These are phyloP conservation scores for Macrotis lagotis DNA, from an alignment of 2,113 vertebrate genomes.

Conservation along the genomic window DNA sequence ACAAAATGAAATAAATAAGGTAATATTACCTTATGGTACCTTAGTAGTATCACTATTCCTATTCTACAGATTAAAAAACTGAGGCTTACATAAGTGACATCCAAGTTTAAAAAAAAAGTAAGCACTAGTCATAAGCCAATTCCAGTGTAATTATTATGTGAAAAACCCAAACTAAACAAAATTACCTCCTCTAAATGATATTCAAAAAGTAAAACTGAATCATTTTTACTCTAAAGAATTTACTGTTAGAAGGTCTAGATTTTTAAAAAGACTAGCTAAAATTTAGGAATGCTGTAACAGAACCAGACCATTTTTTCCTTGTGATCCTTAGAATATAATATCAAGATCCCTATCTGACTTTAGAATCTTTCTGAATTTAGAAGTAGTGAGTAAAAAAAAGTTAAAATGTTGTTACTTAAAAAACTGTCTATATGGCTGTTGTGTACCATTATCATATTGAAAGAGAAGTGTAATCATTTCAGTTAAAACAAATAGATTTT, in stretches of 20 bases:
- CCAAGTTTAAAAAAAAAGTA: not conserved
- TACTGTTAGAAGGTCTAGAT: slow-evolving; percentile 6
- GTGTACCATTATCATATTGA: slow-evolving; percentile 20
- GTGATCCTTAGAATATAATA: slow-evolving; percentile 36
- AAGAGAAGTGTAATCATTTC: slow-evolving; percentile 36
- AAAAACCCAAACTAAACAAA: slow-evolving; percentile 21
- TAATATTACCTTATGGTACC: not conserved
- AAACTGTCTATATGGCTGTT: slow-evolving; percentile 28
- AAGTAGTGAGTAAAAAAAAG: not conserved
- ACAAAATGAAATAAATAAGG: not conserved
- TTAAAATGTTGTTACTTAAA: slow-evolving; percentile 50
- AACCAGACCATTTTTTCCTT: not conserved
- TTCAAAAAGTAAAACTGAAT: not conserved
- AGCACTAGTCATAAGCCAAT: slow-evolving; percentile 14
- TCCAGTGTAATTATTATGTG: slow-evolving; percentile 28
- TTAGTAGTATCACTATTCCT: not conserved
- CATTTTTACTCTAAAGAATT: slow-evolving; percentile 35
- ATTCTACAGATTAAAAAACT: not conserved
- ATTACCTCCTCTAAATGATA: not conserved
- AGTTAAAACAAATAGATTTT: slow-evolving; percentile 57
- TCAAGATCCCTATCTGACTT: slow-evolving; percentile 8
- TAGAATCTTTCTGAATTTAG: slow-evolving; percentile 38
- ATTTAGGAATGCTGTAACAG: not conserved
- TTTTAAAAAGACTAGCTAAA: slow-evolving; percentile 28
- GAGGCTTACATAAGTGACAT: not conserved